Conservation (phyloP, 2,888 invertebrate species). For the Odontomyia ornata region DNA sequence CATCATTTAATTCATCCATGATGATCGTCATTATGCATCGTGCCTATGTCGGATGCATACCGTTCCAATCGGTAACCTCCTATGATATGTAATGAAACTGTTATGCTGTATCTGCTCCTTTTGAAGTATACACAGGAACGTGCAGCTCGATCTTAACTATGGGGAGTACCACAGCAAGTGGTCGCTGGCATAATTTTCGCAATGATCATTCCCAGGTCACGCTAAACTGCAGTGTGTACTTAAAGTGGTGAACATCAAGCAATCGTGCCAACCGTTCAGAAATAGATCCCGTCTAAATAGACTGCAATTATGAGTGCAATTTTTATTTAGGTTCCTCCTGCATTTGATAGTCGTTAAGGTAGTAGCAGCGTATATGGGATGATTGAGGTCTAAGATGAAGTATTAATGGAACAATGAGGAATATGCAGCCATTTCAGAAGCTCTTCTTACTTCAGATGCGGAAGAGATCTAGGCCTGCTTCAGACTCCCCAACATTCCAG, state of each 20-base stretch:
- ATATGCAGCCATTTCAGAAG: no score
- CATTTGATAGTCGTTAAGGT: no score
- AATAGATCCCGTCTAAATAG: constrained; percentile 3
- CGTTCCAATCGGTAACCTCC: background rate
- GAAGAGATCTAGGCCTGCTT: background rate
- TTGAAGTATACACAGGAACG: background rate
- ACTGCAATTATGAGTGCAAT: background rate
- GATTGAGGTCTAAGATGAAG: background rate
- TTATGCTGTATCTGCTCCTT: no score
- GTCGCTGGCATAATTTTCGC: constrained; percentile 30
- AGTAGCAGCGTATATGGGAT: no score
- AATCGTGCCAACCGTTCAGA: constrained; percentile 10
- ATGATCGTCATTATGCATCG: background rate
- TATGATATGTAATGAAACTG: no score
- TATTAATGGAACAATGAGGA: no score
- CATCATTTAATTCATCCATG: constrained; percentile 7
- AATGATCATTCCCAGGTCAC: constrained; percentile 26
- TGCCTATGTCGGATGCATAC: background rate
- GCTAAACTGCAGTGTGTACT: constrained; percentile 19
- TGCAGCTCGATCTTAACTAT: background rate
- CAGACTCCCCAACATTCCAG: background rate
- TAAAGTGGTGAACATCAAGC: background rate
- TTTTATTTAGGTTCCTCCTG: background rate
- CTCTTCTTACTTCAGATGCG: no score
- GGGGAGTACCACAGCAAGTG: constrained; percentile 33